phyloP scores from a whole-genome alignment of 2,797 vertebrate species.

The Manis crassicaudata region DNA sequence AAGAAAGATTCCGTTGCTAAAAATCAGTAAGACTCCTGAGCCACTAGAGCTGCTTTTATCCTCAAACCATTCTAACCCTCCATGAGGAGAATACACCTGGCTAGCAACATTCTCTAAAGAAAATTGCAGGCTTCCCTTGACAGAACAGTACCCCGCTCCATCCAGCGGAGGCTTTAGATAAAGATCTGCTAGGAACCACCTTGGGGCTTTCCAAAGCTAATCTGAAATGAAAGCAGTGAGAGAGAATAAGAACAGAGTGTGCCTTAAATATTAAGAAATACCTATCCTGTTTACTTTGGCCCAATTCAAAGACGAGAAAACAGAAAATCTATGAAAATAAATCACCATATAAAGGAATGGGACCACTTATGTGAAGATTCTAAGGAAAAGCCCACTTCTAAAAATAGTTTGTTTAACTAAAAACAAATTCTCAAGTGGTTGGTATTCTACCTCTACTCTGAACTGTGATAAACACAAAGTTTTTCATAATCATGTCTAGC shows the following conservation, averaged over 20 bases:
- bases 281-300: neutral
- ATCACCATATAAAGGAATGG: neutral
- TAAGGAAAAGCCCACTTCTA: neutral
- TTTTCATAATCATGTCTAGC: neutral
- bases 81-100: neutral
- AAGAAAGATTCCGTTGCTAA: neutral
- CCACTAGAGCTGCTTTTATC: neutral
- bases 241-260: neutral
- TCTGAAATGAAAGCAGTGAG: neutral
- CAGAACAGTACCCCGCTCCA: neutral
- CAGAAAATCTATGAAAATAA: neutral
- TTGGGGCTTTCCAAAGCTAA: neutral
- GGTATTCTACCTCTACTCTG: neutral
- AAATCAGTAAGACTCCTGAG: neutral
- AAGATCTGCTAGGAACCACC: neutral
- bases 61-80: neutral
- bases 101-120: neutral
- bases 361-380: neutral
- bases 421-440: neutral
- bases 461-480: neutral
- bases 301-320: neutral
- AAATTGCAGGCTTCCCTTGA: neutral
- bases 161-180: neutral
- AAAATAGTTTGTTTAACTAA: neutral
- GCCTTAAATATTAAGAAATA: neutral